Conservation (phyloP, 2,797 vertebrate species). For the Sebastes minor region DNA sequence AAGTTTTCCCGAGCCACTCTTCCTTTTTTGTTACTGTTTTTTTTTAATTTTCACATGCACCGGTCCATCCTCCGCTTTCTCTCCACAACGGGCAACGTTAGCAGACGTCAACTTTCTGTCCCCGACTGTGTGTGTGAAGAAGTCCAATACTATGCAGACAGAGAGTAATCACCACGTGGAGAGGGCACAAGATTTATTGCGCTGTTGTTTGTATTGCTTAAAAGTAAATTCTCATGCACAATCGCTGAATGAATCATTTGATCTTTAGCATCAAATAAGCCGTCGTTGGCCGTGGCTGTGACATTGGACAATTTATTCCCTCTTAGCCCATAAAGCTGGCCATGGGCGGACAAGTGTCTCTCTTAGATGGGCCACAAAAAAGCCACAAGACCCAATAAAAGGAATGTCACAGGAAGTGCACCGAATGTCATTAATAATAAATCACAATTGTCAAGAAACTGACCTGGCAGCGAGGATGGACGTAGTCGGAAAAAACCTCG, state of each 20-base stretch:
- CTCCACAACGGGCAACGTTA: constrained; percentile 42
- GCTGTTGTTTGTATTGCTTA: constrained; percentile 59
- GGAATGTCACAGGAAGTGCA: constrained; percentile 84
- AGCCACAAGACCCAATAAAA: constrained; percentile 82
- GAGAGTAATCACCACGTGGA: constrained; percentile 59
- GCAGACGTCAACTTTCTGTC: constrained; percentile 65
- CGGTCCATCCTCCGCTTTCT: constrained; percentile 32
- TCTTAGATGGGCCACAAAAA: constrained; percentile 79
- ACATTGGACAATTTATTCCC: constrained; percentile 78
- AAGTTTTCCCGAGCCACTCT: constrained; percentile 41
- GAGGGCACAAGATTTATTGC: constrained; percentile 64
- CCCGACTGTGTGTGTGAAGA: constrained; percentile 56
- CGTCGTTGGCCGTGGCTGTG: constrained; percentile 68
- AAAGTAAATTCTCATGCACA: constrained; percentile 79
- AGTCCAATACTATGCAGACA: constrained; percentile 62
- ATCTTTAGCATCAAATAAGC: constrained; percentile 78
- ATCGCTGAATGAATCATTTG: constrained; percentile 77
- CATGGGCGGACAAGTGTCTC: constrained; percentile 77
- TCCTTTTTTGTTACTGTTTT: constrained; percentile 44
- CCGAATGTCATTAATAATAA: constrained; percentile 85
- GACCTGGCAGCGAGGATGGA: constrained; percentile 74
- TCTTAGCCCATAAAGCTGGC: constrained; percentile 72
- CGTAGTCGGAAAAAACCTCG: constrained; percentile 65
- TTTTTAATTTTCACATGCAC: constrained; percentile 43
- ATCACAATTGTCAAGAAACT: constrained; percentile 82